Evolutionary conservation across 2,797 vertebrate species (phyloP).

Genomic region (Danio tinwini): DNA sequence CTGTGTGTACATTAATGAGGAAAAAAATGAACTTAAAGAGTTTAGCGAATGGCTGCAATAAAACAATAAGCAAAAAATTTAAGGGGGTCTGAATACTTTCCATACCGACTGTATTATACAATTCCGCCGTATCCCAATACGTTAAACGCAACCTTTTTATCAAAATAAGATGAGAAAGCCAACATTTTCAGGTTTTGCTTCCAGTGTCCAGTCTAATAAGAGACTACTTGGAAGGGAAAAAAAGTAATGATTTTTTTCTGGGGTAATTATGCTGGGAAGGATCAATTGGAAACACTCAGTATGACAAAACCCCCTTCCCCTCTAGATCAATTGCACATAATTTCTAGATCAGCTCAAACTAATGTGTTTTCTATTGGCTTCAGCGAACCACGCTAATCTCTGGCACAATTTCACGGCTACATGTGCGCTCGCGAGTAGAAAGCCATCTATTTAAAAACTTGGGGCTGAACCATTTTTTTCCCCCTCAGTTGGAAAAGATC

Average conservation of each 20-base stretch:
- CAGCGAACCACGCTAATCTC: slow-evolving; percentile 68
- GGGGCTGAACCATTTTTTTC: slow-evolving; percentile 47
- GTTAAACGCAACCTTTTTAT: slow-evolving; percentile 3
- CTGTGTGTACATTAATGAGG: too few relatives aligned
- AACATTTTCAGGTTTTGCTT: slow-evolving; percentile 29
- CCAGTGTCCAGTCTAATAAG: slow-evolving; percentile 65
- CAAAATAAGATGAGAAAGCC: slow-evolving; percentile 30
- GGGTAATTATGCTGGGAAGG: slow-evolving; percentile 75
- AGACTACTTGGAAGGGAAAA: slow-evolving; percentile 65
- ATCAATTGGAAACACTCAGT: slow-evolving; percentile 77
- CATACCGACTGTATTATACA: slow-evolving; percentile 14
- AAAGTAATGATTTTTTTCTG: slow-evolving; percentile 76
- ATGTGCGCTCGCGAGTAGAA: slow-evolving; percentile 66
- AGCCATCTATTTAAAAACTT: slow-evolving; percentile 63
- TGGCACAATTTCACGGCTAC: slow-evolving; percentile 67
- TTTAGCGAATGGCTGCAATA: too few relatives aligned
- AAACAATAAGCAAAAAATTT: too few relatives aligned
- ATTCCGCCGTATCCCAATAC: neutral
- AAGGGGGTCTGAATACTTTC: too few relatives aligned
- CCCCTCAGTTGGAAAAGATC: slow-evolving; percentile 73
- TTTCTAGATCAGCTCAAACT: slow-evolving; percentile 80
- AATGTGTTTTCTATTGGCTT: slow-evolving; percentile 79
- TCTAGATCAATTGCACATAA: slow-evolving; percentile 79
- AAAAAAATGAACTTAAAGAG: too few relatives aligned
- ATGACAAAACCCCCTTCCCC: slow-evolving; percentile 74